Evolutionary conservation across 2,888 invertebrate genomes (phyloP).

Genomic region (Folsomia manolachei): DNA sequence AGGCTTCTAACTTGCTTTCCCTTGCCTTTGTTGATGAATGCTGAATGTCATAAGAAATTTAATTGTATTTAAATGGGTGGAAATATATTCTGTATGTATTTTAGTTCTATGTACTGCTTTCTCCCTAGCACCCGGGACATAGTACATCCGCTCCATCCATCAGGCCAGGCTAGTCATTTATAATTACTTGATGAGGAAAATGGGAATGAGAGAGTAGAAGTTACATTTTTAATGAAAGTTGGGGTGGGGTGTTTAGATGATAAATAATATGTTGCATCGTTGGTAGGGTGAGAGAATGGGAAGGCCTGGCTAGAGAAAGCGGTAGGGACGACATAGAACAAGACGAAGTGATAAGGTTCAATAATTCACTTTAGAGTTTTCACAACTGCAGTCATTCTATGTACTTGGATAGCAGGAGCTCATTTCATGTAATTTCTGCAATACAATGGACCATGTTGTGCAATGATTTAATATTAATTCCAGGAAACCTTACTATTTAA

Average conservation of each 20-base stretch:
- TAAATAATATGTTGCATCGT: too few species aligned
- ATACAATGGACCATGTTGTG: background rate
- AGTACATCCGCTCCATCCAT: too few species aligned
- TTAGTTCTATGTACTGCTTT: too few species aligned
- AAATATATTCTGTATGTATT: background rate
- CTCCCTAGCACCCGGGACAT: too few species aligned
- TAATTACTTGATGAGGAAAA: constrained; percentile 5
- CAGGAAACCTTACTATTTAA: background rate
- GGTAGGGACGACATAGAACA: background rate
- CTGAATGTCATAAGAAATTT: background rate
- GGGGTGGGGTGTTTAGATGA: too few species aligned
- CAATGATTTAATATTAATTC: background rate
- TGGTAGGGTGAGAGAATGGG: background rate
- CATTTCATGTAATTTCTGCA: background rate
- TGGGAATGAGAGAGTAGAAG: background rate
- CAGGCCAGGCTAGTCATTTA: background rate
- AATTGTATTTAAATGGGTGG: background rate
- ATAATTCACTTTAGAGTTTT: background rate
- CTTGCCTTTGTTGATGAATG: background rate
- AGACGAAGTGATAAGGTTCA: background rate
- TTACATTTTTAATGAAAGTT: constrained; percentile 5
- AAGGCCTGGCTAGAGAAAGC: background rate
- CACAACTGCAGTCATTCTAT: too few species aligned
- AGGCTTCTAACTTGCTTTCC: too few species aligned
- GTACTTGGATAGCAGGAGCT: too few species aligned